phyloP scores from a whole-genome alignment of 2,888 invertebrate genomes.

The Cremastobaeus sp. region DNA sequence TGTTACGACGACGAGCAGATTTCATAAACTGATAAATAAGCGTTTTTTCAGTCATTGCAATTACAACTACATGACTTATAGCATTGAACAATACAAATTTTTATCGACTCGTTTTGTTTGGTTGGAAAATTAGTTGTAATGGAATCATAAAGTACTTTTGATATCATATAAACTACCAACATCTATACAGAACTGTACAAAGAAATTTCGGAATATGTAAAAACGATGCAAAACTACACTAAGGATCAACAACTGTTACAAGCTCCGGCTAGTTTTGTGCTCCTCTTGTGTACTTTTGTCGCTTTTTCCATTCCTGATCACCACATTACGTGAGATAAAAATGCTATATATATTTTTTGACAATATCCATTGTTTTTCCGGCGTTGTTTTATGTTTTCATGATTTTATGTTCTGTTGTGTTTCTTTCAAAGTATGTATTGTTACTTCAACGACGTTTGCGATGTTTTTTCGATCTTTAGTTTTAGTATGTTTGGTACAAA shows the following conservation, averaged over 20 bases:
- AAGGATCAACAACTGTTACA: conserved; percentile 34
- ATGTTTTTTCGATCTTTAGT: conserved; percentile 4
- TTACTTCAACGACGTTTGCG: conserved; percentile 6
- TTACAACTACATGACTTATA: conserved; percentile 38
- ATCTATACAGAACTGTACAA: conserved; percentile 53
- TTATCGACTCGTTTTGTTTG: conserved; percentile 45
- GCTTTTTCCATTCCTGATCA: conserved; percentile 35
- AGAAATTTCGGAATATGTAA: conserved; percentile 46
- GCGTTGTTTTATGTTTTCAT: conserved; percentile 6
- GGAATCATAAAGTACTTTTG: conserved; percentile 53
- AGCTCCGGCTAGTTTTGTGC: conserved; percentile 21
- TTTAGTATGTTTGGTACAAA: conserved; percentile 35
- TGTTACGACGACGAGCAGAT: conserved; percentile 9
- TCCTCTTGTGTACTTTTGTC: conserved; percentile 46
- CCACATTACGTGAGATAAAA: conserved; percentile 27
- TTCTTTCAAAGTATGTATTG: conserved; percentile 4
- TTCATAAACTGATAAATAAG: conserved; percentile 15
- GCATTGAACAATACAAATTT: conserved; percentile 51
- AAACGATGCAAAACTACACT: conserved; percentile 39
- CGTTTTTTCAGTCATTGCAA: conserved; percentile 46
- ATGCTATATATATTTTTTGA: conserved; percentile 43
- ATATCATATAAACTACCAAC: conserved; percentile 46
- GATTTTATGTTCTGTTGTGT: conserved; percentile 9
- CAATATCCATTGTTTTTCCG: conserved; percentile 16
- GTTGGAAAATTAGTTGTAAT: conserved; percentile 39